Percentiles rank a stretch among this genome's conserved stretches.
Conservation (phyloP, 2,888 invertebrate species). For the Sesamia inferens region DNA sequence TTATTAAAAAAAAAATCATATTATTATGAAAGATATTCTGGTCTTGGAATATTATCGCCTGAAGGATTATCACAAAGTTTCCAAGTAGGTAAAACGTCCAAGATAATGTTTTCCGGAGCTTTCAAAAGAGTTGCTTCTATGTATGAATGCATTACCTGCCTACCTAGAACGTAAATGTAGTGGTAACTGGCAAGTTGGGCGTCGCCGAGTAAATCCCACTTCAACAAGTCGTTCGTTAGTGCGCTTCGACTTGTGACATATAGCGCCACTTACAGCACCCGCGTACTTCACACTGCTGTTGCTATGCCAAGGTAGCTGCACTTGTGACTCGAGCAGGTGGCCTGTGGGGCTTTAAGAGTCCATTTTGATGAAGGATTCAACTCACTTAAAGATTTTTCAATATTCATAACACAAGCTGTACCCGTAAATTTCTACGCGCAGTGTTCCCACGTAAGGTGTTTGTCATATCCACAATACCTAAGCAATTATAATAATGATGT, state of each 20-base stretch:
- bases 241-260: constrained; percentile 15
- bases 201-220: constrained; percentile 19
- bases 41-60: neutral
- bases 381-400: neutral
- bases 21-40: neutral
- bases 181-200: neutral
- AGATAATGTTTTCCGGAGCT: neutral
- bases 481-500: too few species aligned
- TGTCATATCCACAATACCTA: too few species aligned
- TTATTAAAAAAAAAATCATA: too few species aligned
- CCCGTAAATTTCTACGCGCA: too few species aligned
- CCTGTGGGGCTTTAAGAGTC: neutral
- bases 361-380: neutral
- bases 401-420: neutral
- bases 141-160: neutral
- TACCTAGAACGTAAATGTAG: neutral
- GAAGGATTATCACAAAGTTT: neutral
- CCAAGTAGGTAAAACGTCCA: neutral
- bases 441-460: too few species aligned
- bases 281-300: constrained; percentile 1
- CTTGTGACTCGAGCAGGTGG: neutral
- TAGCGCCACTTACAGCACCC: neutral
- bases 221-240: constrained; percentile 49
- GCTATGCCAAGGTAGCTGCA: too few species aligned
- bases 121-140: constrained; percentile 9